Conservation (phyloP, 2,113 vertebrate genomes). For the Chamaea fasciata region DNA sequence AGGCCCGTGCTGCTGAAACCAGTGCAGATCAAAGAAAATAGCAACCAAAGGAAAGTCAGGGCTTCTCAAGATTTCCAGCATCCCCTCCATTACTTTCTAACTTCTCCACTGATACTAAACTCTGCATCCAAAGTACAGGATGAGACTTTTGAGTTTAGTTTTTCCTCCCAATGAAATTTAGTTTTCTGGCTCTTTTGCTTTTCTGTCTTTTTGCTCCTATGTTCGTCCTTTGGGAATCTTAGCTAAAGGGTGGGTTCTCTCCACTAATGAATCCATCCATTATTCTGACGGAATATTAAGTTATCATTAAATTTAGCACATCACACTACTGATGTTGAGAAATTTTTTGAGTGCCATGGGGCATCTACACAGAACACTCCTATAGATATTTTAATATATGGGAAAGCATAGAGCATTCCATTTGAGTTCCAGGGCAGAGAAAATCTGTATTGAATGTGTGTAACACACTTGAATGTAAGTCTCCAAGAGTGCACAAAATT, state of each 20-base stretch:
- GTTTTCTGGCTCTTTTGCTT: background rate
- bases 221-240: background rate
- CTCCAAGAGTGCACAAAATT: background rate
- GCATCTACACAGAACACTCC: background rate
- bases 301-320: background rate
- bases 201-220: background rate
- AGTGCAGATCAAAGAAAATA: rapidly evolving
- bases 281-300: background rate
- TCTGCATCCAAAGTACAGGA: background rate
- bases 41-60: background rate
- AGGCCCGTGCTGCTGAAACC: rapidly evolving
- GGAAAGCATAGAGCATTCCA: background rate
- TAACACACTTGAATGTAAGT: background rate
- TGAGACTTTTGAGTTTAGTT: background rate
- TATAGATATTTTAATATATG: background rate
- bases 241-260: background rate
- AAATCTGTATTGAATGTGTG: background rate
- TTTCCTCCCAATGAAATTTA: background rate
- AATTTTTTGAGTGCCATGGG: background rate
- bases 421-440: background rate
- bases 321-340: background rate
- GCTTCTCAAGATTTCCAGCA: background rate
- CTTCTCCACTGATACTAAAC: background rate
- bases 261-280: rapidly evolving
- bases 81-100: background rate